Evolutionary conservation across 2,113 vertebrate species (phyloP).

Genomic region (Glaucomys volans): DNA sequence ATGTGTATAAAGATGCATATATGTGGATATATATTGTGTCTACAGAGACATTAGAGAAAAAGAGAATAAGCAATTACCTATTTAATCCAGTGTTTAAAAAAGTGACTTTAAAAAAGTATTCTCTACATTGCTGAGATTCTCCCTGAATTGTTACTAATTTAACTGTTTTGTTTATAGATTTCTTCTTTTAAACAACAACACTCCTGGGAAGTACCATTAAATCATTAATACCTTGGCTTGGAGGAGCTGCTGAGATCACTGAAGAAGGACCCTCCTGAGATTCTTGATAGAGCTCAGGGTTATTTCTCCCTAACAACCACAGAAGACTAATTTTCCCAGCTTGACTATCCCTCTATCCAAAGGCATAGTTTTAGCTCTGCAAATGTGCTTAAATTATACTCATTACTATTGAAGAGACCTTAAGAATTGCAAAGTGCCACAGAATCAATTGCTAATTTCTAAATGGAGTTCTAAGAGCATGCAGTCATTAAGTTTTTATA

Average conservation of each 20-base stretch:
- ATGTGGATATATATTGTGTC: neutral
- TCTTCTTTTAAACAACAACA: conserved; percentile 48
- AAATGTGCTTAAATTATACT: conserved; percentile 65
- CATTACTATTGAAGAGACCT: conserved; percentile 65
- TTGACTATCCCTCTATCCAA: neutral
- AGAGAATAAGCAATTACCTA: neutral
- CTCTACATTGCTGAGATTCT: conserved; percentile 9
- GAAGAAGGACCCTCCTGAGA: neutral
- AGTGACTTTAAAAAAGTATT: neutral
- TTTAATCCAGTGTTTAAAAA: neutral
- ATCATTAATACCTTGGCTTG: neutral
- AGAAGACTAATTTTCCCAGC: neutral
- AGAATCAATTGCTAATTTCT: conserved; percentile 72
- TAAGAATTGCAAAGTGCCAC: conserved; percentile 66
- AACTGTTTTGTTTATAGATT: neutral
- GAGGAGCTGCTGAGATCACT: conserved; percentile 16
- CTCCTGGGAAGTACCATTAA: neutral
- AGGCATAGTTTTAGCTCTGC: conserved; percentile 5
- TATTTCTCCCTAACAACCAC: neutral
- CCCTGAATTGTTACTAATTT: neutral
- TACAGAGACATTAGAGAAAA: neutral
- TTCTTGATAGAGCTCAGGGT: neutral
- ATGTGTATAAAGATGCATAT: neutral
- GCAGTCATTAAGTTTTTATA: conserved; percentile 63
- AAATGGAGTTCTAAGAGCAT: conserved; percentile 65